These are phyloP conservation scores for Brachyptera risi DNA, from an alignment of 2,888 invertebrate species.

Conservation along the genomic window DNA sequence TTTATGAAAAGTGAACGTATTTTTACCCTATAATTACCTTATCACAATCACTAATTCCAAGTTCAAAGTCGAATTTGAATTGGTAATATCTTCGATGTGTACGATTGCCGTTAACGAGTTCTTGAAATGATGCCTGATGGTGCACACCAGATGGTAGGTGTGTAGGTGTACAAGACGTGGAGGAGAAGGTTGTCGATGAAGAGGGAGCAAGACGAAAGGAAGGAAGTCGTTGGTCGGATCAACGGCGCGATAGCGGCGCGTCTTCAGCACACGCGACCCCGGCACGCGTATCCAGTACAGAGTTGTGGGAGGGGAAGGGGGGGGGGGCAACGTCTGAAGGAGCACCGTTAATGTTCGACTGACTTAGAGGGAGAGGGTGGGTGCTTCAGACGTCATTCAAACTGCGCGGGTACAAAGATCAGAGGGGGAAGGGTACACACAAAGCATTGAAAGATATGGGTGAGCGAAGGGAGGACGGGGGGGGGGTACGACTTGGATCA, in stretches of 20 bases:
- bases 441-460: not conserved
- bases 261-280: constrained; percentile 12
- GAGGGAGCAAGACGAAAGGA: not conserved
- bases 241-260: too few species aligned
- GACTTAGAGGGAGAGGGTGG: constrained; percentile 2
- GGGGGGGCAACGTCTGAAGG: not conserved
- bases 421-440: not conserved
- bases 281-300: not conserved
- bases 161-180: not conserved
- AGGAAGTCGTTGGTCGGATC: too few species aligned
- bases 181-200: not conserved
- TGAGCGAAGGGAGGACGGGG: too few species aligned
- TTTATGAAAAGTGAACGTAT: constrained; percentile 15
- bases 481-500: too few species aligned
- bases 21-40: constrained; percentile 15
- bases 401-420: too few species aligned
- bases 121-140: too few species aligned
- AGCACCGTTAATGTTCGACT: not conserved
- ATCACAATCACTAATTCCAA: constrained; percentile 1
- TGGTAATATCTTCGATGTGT: constrained; percentile 1
- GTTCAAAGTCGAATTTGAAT: constrained; percentile 16
- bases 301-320: not conserved
- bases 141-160: constrained; percentile 6
- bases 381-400: constrained; percentile 5
- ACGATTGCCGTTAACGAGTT: not conserved